Conservation (phyloP, 2,113 vertebrate genomes). For the Passer montanus region DNA sequence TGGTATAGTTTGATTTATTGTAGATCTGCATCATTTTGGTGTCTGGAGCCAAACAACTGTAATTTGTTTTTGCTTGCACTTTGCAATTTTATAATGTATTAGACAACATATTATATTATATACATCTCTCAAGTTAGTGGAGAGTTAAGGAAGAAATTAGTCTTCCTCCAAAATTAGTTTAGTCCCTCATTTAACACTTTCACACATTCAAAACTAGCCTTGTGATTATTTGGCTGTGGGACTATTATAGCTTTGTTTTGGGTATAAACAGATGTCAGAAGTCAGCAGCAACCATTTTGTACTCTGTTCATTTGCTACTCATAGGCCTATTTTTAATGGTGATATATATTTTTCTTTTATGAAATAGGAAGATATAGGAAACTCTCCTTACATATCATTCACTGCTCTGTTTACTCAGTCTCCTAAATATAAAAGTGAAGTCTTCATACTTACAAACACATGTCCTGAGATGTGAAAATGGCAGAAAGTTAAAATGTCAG, state of each 20-base stretch:
- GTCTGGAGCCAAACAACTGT: not conserved
- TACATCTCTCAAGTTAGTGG: not conserved
- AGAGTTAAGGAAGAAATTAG: not conserved
- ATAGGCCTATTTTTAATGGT: not conserved
- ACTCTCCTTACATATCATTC: not conserved
- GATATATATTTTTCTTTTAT: not conserved
- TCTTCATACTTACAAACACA: not conserved
- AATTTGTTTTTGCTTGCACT: conserved; percentile 21
- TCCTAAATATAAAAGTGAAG: not conserved
- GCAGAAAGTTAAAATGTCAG: not conserved
- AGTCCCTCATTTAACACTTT: not conserved
- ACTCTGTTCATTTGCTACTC: not conserved
- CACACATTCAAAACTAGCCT: not conserved
- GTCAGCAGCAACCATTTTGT: not conserved
- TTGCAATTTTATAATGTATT: conserved; percentile 48
- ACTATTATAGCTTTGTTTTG: not conserved
- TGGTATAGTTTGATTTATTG: not conserved
- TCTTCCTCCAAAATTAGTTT: not conserved
- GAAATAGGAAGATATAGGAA: not conserved
- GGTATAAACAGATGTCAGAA: not conserved
- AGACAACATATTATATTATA: not conserved
- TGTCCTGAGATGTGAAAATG: not conserved
- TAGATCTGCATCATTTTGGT: not conserved
- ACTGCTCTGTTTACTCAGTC: not conserved
- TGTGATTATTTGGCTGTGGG: not conserved